phyloP scores from a whole-genome alignment of 2,113 vertebrate genomes.

The Mobula hypostoma region DNA sequence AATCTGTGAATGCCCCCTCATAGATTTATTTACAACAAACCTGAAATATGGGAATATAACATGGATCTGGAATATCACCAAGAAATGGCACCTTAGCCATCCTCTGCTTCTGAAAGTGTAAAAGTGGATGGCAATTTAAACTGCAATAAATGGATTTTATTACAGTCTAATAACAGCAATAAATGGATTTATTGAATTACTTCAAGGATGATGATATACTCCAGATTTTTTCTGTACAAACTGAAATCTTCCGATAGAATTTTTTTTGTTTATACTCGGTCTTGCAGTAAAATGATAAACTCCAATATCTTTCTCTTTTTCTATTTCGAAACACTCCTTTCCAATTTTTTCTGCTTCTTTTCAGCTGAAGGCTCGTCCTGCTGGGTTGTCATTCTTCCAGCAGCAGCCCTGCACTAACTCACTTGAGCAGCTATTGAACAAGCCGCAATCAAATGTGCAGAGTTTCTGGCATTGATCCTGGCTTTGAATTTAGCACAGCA shows the following conservation, averaged over 20 bases:
- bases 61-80: not conserved
- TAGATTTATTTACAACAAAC: conserved; percentile 14
- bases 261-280: not conserved
- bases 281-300: not conserved
- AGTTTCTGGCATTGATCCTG: not conserved
- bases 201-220: not conserved
- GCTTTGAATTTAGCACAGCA: not conserved
- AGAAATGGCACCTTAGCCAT: not conserved
- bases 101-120: not conserved
- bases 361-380: not conserved
- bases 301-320: not conserved
- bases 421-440: not conserved
- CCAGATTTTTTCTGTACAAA: not conserved
- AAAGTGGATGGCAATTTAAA: not conserved
- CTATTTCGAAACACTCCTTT: not conserved
- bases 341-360: not conserved
- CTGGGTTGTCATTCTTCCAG: not conserved
- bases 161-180: no score
- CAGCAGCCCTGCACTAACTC: not conserved
- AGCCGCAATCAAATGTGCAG: not conserved
- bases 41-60: not conserved
- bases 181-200: not conserved
- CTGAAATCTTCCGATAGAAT: not conserved
- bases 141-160: not conserved
- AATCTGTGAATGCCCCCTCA: not conserved